A percentile compares a stretch with the other conserved stretches of the same genome.
Evolutionary conservation across 2,888 invertebrate genomes (phyloP).

Genomic region (Cephus pygmeus): DNA sequence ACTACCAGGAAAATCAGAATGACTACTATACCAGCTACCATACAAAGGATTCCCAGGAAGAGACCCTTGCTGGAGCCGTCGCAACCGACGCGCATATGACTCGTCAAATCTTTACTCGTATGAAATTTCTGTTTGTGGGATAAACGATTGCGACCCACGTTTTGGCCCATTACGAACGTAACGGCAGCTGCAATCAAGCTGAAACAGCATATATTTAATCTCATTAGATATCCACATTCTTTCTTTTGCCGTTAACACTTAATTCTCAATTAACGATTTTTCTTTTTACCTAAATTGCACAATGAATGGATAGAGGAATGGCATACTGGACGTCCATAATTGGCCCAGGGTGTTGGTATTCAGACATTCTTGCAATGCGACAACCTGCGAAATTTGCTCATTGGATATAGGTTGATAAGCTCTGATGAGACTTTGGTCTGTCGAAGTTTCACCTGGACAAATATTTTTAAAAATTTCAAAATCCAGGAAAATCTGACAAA

Average conservation of each 20-base stretch:
- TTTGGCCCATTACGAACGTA: slow-evolving; percentile 70
- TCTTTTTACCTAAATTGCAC: slow-evolving; percentile 68
- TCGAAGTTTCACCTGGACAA: slow-evolving; percentile 24
- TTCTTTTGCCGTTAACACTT: not conserved
- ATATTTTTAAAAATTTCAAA: not conserved
- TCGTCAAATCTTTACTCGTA: slow-evolving; percentile 52
- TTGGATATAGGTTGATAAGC: slow-evolving; percentile 65
- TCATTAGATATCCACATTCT: not conserved
- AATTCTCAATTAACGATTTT: not conserved
- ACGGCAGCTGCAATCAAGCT: slow-evolving; percentile 70
- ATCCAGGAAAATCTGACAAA: not conserved
- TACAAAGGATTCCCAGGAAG: slow-evolving; percentile 68
- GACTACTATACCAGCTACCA: slow-evolving; percentile 69
- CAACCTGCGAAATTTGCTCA: slow-evolving; percentile 67
- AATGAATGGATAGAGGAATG: slow-evolving; percentile 70
- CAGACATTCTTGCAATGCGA: slow-evolving; percentile 68
- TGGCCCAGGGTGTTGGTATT: slow-evolving; percentile 69
- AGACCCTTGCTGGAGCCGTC: slow-evolving; percentile 69
- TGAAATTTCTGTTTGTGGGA: slow-evolving; percentile 56
- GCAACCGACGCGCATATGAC: slow-evolving; percentile 64
- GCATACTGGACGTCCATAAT: slow-evolving; percentile 70
- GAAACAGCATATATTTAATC: slow-evolving; percentile 26
- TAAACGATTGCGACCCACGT: slow-evolving; percentile 64
- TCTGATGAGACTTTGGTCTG: slow-evolving; percentile 7
- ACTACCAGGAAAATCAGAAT: slow-evolving; percentile 70